Conservation (phyloP, 1,140 invertebrate species). For the Rhagoletis pomonella region DNA sequence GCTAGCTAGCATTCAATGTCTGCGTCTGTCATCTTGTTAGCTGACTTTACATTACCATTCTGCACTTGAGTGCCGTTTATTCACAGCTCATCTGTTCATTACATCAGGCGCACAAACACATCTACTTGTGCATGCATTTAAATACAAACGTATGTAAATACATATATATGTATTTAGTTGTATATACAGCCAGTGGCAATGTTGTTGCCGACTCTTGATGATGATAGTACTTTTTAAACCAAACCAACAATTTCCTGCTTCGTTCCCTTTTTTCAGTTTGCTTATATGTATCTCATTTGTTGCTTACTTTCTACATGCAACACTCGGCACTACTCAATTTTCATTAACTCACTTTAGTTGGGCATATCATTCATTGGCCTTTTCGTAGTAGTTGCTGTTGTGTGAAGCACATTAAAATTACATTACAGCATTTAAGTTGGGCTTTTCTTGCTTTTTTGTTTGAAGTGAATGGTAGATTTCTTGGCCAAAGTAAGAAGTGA, state of each 20-base stretch:
- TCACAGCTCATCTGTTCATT: slow-evolving; percentile 49
- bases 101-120: neutral
- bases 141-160: neutral
- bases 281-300: neutral
- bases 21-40: neutral
- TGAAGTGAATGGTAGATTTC: neutral
- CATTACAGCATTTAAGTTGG: slow-evolving; percentile 31
- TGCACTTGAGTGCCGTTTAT: slow-evolving; percentile 46
- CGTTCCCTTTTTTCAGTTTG: neutral
- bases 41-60: slow-evolving; percentile 17
- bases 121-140: neutral
- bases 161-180: neutral
- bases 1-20: neutral
- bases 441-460: neutral
- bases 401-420: neutral
- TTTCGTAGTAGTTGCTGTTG: slow-evolving; percentile 13
- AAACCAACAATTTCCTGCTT: neutral
- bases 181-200: neutral
- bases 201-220: neutral
- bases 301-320: neutral
- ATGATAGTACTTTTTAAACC: slow-evolving; percentile 37
- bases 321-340: slow-evolving; percentile 24
- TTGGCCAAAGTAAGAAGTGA: too few species aligned
- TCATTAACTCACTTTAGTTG: slow-evolving; percentile 47
- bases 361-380: neutral